These are phyloP conservation scores for Oryzaephilus surinamensis DNA, from an alignment of 1,140 invertebrate species.

Conservation along the genomic window DNA sequence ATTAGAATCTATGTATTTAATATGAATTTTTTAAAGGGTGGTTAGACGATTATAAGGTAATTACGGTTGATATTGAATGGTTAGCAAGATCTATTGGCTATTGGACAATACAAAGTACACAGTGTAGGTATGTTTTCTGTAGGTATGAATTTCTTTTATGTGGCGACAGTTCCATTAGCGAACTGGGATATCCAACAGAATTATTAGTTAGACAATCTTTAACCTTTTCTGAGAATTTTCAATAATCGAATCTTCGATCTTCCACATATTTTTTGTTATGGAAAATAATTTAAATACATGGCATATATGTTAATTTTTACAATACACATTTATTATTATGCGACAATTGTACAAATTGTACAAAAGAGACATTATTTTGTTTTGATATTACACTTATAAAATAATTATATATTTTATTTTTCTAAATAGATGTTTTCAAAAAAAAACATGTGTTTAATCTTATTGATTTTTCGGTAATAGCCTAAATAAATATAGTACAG, in stretches of 20 bases:
- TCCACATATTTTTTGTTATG: background rate
- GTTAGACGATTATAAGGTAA: slow-evolving; percentile 22
- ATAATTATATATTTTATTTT: slow-evolving; percentile 32
- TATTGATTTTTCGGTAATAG: no score
- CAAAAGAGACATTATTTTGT: no score
- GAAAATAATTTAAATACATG: background rate
- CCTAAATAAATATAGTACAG: no score
- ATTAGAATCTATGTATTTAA: slow-evolving; percentile 1
- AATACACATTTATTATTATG: background rate
- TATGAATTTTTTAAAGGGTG: slow-evolving; percentile 24
- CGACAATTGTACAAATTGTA: no score
- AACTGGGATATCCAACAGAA: slow-evolving; percentile 27
- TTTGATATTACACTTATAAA: background rate
- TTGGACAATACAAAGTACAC: slow-evolving; percentile 24
- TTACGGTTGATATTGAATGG: slow-evolving; percentile 33
- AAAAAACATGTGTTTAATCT: no score
- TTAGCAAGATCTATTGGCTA: slow-evolving; percentile 28
- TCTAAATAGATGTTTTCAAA: no score
- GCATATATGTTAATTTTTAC: background rate
- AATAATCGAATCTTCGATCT: slow-evolving; percentile 1
- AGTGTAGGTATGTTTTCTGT: no score
- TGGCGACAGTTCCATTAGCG: slow-evolving; percentile 22
- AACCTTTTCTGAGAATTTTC: slow-evolving; percentile 1
- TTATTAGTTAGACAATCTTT: slow-evolving; percentile 16
- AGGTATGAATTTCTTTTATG: slow-evolving; percentile 25